These are phyloP conservation scores for Conopomorpha cramerella DNA, from an alignment of 1,140 invertebrate species.

Conservation along the genomic window DNA sequence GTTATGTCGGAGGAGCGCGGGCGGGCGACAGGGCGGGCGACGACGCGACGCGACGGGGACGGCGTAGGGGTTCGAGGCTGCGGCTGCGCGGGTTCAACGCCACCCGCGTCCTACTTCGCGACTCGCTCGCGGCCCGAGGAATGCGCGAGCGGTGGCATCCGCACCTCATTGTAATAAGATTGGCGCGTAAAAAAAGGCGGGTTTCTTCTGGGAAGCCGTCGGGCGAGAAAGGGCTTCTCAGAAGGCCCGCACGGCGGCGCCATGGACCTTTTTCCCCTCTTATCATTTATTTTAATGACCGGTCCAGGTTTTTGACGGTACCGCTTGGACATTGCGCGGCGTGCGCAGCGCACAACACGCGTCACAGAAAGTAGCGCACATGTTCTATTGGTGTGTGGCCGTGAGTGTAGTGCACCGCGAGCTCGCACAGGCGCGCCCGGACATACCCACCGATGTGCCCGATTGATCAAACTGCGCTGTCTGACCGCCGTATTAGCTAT, in stretches of 20 bases:
- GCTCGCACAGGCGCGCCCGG: too few species aligned
- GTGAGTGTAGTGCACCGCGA: too few species aligned
- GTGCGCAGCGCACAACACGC: neutral
- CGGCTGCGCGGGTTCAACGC: conserved; percentile 11
- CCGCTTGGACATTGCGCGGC: neutral
- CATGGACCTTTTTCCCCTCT: conserved; percentile 11
- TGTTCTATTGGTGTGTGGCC: too few species aligned
- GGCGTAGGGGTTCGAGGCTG: too few species aligned
- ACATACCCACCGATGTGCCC: too few species aligned
- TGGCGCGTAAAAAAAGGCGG: conserved; percentile 32
- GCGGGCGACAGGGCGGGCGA: conserved; percentile 18
- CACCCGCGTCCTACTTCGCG: too few species aligned
- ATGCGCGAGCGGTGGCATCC: conserved; percentile 3
- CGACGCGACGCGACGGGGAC: too few species aligned
- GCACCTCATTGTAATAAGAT: conserved; percentile 27
- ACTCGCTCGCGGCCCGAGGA: neutral
- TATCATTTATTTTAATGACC: conserved; percentile 7
- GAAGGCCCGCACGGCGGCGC: conserved; percentile 12
- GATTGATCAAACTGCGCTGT: too few species aligned
- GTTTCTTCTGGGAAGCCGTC: conserved; percentile 26
- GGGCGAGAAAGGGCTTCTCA: conserved; percentile 17
- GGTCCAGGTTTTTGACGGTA: neutral
- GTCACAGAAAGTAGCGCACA: neutral
- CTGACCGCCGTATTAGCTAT: too few species aligned
- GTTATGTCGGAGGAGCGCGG: conserved; percentile 14